Base-by-base conservation (phyloP, 2,797 vertebrate genomes). In the Tragopan temminckii region DNA sequence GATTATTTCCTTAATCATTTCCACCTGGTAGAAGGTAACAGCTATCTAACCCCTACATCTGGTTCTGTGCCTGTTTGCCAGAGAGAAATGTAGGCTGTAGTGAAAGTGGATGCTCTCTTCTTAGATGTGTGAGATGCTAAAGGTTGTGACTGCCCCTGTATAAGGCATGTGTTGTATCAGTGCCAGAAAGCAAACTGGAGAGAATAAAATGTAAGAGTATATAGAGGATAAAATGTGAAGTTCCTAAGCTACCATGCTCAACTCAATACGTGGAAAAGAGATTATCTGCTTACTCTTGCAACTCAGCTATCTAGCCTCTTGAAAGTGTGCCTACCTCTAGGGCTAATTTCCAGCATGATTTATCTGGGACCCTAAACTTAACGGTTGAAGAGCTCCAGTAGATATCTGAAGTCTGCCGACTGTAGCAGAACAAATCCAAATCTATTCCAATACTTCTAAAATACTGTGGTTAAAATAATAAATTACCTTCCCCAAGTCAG, bases 1-100 rank as follows among this genome's bases (percentile, higher is more conserved):
- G 9, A 62, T 78, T 85, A 85, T 85, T 90, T 74, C 78, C 93
- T 72, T 64, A 94, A 87, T 93, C 48, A 77, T 80, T 38, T 79
- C 61, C 84, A 87, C 12, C 25, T 78, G 84, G 71, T 61, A 61
- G 64, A 64, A 87, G 64, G 62, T 43, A 48, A 75, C 0, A 0
- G 13, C 38, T 81, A 8, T 74, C 61, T 85, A 19, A 62, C 33
- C 64, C 80, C 29, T 64, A 52, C 31, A 75, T 66, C 84, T 68
- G 68, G 24, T 43, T 57, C 61, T 59, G 27, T 9, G 42, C 55
- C 81, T 91, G 35, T 58, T 36, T 85, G 68, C 68, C 82, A 38
- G 27, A 50, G 12, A 50, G 36, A 58, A 35, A 66, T 38, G 24
- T 3, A n/a, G 53, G 9, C 52, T 38, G 7, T 2, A 21, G 58